phyloP scores from a whole-genome alignment of 2,888 invertebrate species.

The Nymphalis c-album region DNA sequence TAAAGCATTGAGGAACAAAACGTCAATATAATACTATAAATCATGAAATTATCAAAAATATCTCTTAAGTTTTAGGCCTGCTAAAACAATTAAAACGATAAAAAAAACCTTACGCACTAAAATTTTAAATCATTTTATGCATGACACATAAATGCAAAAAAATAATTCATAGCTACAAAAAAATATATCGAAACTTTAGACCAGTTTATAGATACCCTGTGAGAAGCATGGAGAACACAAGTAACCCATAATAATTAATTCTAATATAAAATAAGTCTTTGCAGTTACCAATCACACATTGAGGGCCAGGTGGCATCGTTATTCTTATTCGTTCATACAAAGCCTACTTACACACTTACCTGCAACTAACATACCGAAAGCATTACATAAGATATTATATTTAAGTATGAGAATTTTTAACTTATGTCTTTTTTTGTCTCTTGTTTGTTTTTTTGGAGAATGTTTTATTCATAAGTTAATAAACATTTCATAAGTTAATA shows the following conservation, averaged over 20 bases:
- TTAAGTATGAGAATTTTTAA: no score
- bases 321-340: background rate
- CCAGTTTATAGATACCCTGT: conserved; percentile 9
- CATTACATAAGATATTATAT: background rate
- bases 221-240: background rate
- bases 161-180: background rate
- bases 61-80: conserved; percentile 5
- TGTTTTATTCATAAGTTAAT: no score
- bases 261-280: conserved; percentile 11
- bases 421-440: no score
- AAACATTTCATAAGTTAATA: no score
- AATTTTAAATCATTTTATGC: background rate
- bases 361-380: background rate
- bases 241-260: background rate
- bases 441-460: no score
- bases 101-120: background rate
- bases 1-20: conserved; percentile 1
- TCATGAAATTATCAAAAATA: no score
- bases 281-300: conserved; percentile 12
- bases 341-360: background rate
- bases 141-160: background rate
- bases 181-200: conserved; percentile 6
- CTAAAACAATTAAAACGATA: conserved; percentile 5
- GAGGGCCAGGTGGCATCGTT: background rate
- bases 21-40: background rate